phyloP scores from a whole-genome alignment of 2,888 invertebrate genomes.

The Drosophila ustulata region DNA sequence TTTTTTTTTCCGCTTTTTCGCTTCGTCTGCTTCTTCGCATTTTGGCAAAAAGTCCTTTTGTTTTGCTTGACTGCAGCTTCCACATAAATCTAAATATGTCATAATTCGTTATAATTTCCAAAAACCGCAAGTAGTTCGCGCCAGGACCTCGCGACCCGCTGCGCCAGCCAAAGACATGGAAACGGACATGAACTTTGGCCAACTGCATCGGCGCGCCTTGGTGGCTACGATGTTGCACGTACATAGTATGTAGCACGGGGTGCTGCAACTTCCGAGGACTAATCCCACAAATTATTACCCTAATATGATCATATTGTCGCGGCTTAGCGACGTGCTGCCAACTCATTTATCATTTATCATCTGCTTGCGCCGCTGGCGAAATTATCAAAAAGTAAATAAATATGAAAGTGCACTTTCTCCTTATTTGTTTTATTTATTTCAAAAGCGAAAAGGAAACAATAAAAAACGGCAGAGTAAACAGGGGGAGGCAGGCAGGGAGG shows the following conservation, averaged over 20 bases:
- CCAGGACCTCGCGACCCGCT: constrained; percentile 55
- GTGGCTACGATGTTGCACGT: neutral
- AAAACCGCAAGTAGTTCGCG: constrained; percentile 73
- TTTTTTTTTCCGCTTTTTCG: constrained; percentile 4
- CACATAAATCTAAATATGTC: constrained; percentile 78
- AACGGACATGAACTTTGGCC: constrained; percentile 7
- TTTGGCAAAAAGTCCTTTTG: constrained; percentile 41
- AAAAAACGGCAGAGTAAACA: constrained; percentile 13
- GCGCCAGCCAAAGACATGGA: constrained; percentile 28
- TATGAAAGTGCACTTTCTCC: constrained; percentile 61
- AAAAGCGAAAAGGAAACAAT: constrained; percentile 29
- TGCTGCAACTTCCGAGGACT: constrained; percentile 34
- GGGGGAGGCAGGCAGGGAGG: constrained; percentile 2
- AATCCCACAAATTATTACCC: constrained; percentile 78
- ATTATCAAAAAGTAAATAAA: constrained; percentile 72
- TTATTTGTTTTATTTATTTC: constrained; percentile 68
- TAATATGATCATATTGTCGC: constrained; percentile 75
- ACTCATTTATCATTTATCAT: constrained; percentile 28
- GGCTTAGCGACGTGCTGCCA: constrained; percentile 63
- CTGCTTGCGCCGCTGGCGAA: constrained; percentile 35
- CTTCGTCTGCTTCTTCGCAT: neutral
- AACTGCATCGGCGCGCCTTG: neutral
- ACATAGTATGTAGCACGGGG: neutral
- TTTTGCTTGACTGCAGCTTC: constrained; percentile 23
- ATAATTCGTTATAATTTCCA: constrained; percentile 76